Conservation (phyloP, 2,797 vertebrate species). For the Poeciliopsis infans region DNA sequence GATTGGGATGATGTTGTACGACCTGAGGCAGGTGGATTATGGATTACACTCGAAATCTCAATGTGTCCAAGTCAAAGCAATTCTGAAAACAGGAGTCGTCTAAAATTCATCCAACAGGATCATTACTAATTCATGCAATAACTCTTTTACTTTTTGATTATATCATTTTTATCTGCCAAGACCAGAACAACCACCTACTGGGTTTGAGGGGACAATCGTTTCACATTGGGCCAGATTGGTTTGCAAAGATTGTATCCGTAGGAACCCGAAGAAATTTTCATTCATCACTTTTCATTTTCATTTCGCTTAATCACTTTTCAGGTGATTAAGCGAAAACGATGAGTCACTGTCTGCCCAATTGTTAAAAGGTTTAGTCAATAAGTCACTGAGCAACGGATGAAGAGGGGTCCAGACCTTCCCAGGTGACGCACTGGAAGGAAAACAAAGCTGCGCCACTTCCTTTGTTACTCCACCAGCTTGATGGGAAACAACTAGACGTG, state of each 20-base stretch:
- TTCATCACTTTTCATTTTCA: too few species aligned
- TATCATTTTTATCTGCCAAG: not conserved
- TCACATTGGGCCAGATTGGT: not conserved
- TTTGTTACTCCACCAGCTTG: slow-evolving; percentile 58
- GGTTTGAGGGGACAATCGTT: not conserved
- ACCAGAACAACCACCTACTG: not conserved
- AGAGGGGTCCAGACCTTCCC: slow-evolving; percentile 46
- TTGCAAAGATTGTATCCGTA: not conserved
- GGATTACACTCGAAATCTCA: not conserved
- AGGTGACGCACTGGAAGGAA: slow-evolving; percentile 20
- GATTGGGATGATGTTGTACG: not conserved
- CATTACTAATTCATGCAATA: not conserved
- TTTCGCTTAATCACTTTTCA: too few species aligned
- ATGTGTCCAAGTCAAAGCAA: not conserved
- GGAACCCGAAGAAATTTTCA: not conserved
- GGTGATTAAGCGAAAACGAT: not conserved
- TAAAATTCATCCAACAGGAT: not conserved
- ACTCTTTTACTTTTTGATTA: not conserved
- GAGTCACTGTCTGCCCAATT: not conserved
- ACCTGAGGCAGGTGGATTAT: not conserved
- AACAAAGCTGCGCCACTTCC: slow-evolving; percentile 48
- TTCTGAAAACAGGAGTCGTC: not conserved
- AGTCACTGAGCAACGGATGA: slow-evolving; percentile 36
- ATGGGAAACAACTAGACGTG: slow-evolving; percentile 46
- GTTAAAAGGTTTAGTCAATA: slow-evolving; percentile 8